phyloP scores from a whole-genome alignment of 2,113 vertebrate species.

The Hystrix cristata region DNA sequence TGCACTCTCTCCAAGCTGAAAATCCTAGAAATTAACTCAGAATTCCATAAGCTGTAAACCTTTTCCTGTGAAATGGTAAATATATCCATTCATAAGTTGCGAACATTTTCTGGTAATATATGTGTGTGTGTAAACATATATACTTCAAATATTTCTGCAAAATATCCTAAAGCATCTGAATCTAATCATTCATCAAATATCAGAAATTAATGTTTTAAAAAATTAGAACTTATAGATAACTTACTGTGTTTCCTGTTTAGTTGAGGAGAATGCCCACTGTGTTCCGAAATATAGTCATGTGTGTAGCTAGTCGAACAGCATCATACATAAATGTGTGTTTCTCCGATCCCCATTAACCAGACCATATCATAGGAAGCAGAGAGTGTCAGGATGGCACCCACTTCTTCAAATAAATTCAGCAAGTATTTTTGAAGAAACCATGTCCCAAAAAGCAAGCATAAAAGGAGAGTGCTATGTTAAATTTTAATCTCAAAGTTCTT shows the following conservation, averaged over 20 bases:
- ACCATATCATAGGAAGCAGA: background rate
- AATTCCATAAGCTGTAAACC: background rate
- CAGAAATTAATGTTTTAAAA: slow-evolving; percentile 12
- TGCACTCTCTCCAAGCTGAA: background rate
- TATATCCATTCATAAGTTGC: background rate
- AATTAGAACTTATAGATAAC: background rate
- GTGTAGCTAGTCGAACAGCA: background rate
- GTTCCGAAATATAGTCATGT: background rate
- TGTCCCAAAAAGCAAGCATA: background rate
- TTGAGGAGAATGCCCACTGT: background rate
- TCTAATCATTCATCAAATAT: background rate
- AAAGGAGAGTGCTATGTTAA: background rate
- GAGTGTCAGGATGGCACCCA: background rate
- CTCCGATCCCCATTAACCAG: too few species aligned
- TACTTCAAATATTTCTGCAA: background rate
- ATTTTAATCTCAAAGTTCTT: background rate
- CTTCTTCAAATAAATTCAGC: background rate
- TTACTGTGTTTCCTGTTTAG: background rate
- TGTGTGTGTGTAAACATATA: too few species aligned
- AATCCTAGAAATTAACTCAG: background rate
- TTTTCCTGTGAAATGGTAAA: background rate
- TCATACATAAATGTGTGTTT: background rate
- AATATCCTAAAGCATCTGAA: background rate
- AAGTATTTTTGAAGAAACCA: background rate
- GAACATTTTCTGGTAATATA: background rate